Percentiles rank a stretch among this genome's conserved stretches.
Evolutionary conservation across 2,797 vertebrate genomes (phyloP).

Genomic region (Mormyrops boulengeri): DNA sequence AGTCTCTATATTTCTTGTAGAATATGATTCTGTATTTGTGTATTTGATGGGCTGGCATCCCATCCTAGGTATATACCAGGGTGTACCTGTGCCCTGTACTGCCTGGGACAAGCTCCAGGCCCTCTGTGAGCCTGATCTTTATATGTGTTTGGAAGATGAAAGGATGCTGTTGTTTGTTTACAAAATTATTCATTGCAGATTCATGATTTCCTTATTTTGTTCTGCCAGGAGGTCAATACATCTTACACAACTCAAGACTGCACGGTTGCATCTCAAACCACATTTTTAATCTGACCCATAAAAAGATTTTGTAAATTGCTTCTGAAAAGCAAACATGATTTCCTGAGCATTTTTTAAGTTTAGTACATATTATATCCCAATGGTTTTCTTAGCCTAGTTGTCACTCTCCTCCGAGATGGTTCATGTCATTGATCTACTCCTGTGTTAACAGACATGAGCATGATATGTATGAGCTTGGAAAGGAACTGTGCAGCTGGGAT

Average conservation of each 20-base stretch:
- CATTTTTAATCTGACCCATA: neutral
- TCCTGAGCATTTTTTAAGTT: neutral
- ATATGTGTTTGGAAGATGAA: neutral
- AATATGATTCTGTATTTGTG: neutral
- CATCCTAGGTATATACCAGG: neutral
- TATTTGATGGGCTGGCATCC: neutral
- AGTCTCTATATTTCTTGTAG: neutral
- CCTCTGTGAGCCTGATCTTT: neutral
- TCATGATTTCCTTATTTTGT: neutral
- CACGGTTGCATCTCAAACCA: neutral
- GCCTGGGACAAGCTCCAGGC: neutral
- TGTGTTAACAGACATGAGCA: neutral
- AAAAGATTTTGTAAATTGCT: neutral
- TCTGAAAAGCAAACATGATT: neutral
- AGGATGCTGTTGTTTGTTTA: neutral
- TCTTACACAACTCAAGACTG: neutral
- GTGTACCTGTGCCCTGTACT: neutral
- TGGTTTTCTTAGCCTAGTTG: neutral
- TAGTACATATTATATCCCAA: neutral
- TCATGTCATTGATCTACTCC: neutral
- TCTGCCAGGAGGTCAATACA: neutral
- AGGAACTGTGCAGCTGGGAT: neutral
- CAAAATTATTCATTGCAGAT: neutral
- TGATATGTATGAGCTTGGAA: neutral
- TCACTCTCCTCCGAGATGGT: neutral